phyloP scores from a whole-genome alignment of 1,140 invertebrate genomes.

The Panulirus ornatus region DNA sequence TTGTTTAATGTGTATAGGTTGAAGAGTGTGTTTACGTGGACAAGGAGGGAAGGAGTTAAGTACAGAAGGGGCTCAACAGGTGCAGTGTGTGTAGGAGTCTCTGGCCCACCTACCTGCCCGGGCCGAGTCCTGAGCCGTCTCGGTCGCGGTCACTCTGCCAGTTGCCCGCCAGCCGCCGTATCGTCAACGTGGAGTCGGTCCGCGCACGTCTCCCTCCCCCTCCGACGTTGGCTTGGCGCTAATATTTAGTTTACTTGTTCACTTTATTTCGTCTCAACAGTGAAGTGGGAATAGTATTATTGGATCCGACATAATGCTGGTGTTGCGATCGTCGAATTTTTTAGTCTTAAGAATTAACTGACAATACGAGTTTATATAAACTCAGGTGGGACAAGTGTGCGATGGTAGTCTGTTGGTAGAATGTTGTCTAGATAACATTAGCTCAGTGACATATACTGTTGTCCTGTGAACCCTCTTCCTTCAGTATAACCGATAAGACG shows the following conservation, averaged over 20 bases:
- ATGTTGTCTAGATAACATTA: constrained; percentile 9
- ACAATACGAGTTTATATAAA: not conserved
- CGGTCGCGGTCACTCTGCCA: constrained; percentile 63
- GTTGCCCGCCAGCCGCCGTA: constrained; percentile 59
- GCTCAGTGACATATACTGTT: constrained; percentile 2
- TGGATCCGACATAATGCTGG: not conserved
- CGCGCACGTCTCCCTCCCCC: not conserved
- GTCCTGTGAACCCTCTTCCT: not conserved
- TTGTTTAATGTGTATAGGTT: no score
- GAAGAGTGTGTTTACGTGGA: no score
- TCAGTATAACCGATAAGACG: constrained; percentile 49
- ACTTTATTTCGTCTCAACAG: not conserved
- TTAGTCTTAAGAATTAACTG: not conserved
- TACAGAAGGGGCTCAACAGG: constrained; percentile 19
- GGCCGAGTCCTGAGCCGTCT: constrained; percentile 21
- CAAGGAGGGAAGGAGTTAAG: constrained; percentile 3
- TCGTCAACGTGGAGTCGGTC: constrained; percentile 5
- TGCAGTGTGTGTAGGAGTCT: constrained; percentile 9
- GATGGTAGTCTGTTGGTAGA: constrained; percentile 33
- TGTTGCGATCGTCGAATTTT: not conserved
- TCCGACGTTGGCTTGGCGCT: not conserved
- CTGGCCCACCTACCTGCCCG: constrained; percentile 51
- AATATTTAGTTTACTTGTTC: not conserved
- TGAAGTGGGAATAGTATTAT: not conserved
- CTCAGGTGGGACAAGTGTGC: constrained; percentile 25